Evolutionary conservation across 2,888 invertebrate genomes (phyloP).

Genomic region (Cremastobaeus sp.): DNA sequence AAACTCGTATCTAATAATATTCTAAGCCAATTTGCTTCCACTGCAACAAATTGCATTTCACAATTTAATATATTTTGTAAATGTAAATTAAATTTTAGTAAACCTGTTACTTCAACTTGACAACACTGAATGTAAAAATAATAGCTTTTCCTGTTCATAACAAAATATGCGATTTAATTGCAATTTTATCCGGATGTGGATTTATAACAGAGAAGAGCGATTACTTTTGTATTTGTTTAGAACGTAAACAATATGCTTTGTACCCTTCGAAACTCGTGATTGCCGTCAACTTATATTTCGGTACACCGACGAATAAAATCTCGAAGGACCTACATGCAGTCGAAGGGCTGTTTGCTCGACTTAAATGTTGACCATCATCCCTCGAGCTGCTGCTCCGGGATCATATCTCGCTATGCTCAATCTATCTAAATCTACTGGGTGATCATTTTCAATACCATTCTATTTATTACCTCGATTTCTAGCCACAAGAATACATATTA

Average conservation of each 20-base stretch:
- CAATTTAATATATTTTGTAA: no score
- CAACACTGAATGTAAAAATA: no score
- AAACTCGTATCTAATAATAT: no score
- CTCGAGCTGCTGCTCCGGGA: conserved; percentile 63
- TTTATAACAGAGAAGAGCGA: not conserved
- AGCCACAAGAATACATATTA: no score
- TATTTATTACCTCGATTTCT: not conserved
- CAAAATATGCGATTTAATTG: not conserved
- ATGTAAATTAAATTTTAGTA: no score
- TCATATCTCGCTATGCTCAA: conserved; percentile 70
- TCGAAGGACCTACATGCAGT: conserved; percentile 63
- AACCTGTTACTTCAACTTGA: no score
- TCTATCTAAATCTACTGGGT: conserved; percentile 56
- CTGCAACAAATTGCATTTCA: no score
- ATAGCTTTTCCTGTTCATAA: no score
- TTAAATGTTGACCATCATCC: conserved; percentile 75
- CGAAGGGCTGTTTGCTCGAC: conserved; percentile 68
- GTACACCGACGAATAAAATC: conserved; percentile 57
- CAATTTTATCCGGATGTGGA: not conserved
- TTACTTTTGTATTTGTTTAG: conserved; percentile 45
- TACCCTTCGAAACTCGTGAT: conserved; percentile 59
- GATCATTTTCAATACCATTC: conserved; percentile 16
- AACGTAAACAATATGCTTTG: conserved; percentile 68
- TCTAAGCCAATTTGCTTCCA: no score
- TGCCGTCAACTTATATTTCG: conserved; percentile 61